These are phyloP conservation scores for Schizothorax lantsangensis DNA, from an alignment of 2,797 vertebrate species.

Conservation along the genomic window DNA sequence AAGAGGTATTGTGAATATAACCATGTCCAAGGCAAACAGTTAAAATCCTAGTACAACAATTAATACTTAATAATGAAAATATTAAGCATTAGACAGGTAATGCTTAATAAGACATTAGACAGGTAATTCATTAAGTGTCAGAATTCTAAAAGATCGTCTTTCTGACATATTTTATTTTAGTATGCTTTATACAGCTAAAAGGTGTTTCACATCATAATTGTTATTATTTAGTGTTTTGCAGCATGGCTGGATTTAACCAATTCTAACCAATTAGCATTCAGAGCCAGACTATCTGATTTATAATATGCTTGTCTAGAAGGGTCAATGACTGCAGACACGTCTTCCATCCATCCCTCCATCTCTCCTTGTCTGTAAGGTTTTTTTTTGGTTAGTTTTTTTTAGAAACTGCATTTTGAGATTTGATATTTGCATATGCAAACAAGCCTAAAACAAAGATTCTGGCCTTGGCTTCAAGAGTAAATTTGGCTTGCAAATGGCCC, in stretches of 20 bases:
- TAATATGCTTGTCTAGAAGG: background rate
- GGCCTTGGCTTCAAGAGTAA: slow-evolving; percentile 12
- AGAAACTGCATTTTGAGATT: slow-evolving; percentile 9
- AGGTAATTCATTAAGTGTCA: background rate
- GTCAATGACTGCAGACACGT: background rate
- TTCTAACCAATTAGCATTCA: background rate
- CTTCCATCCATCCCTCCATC: background rate
- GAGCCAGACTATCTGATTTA: background rate
- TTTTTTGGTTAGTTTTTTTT: background rate
- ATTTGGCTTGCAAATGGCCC: slow-evolving; percentile 50
- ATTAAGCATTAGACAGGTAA: background rate
- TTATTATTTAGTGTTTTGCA: background rate
- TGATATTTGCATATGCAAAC: slow-evolving; percentile 50
- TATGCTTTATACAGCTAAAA: background rate
- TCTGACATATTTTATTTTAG: background rate
- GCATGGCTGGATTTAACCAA: background rate
- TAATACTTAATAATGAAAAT: background rate
- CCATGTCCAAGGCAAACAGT: background rate
- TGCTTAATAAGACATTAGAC: no score
- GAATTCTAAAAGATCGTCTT: background rate
- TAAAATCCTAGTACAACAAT: background rate
- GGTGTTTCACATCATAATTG: background rate
- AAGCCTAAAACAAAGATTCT: slow-evolving; percentile 38
- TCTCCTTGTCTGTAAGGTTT: background rate
- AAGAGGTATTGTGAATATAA: slow-evolving; percentile 4